Evolutionary conservation across 2,113 vertebrate genomes (phyloP), one percentile per base, ranked within the genome.

Genomic region (Barbus barbus): DNA sequence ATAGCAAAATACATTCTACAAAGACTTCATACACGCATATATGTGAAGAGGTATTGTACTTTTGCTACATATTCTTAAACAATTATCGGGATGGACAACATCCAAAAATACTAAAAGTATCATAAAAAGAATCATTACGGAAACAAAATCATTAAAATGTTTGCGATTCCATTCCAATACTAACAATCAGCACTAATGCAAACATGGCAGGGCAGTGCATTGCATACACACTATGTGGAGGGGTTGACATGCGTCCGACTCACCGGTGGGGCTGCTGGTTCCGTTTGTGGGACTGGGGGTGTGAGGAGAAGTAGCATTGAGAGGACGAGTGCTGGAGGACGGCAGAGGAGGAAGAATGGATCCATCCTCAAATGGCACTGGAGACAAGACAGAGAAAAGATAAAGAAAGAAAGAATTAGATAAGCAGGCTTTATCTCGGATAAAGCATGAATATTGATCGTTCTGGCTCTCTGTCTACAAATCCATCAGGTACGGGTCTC

Each of bases 261-360:
- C 88, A 95, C 94, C 93, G 6, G 89, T 91, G 85, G 72, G 41
- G 87, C 87, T 94, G 87, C 86, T 84, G 73, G 89, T 78, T 83
- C 72, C 76, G 81, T 82, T 71, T n/a, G 26, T 33, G 60, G 76
- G 88, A 9, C 53, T 83, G 31, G 90, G 86, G 78, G 91, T 86
- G 72, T 85, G 69, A 79, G 88, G 48, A 61, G 89, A 63, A 53
- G 91, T 91, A 53, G 72, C 82, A 85, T 88, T 90, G 26, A 88
- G 72, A 1, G 85, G 76, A 81, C 33, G 88, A 67, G 87, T 78
- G 58, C 48, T 77, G 9, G 60, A 33, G 61, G 26, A 81, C 41
- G 56, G 83, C 67, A 16, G 88, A 83, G 41, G 79, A 84, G 84
- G 80, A 89, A 5, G 89, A 82, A 65, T 38, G 9, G 83, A 83